Percentiles rank a stretch among this genome's conserved stretches.
These are phyloP conservation scores for Apodemus sylvaticus DNA, from an alignment of 2,113 vertebrate genomes.

Conservation along the genomic window DNA sequence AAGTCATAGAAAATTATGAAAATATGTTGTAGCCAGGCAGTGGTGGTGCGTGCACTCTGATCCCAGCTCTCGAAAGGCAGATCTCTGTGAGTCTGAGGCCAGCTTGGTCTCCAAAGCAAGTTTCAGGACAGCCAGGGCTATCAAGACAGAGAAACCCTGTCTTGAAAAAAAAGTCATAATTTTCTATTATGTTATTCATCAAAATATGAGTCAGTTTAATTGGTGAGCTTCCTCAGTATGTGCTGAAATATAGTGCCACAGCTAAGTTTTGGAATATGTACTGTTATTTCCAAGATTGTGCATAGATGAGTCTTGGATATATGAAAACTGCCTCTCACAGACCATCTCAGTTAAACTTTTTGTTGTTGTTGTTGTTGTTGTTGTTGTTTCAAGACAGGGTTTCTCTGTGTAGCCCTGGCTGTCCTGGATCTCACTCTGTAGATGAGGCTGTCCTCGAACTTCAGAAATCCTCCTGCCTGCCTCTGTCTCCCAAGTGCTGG, in stretches of 20 bases:
- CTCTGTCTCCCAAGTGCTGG: too few relatives aligned
- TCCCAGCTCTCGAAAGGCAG: background rate
- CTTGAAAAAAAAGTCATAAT: background rate
- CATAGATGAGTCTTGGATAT: background rate
- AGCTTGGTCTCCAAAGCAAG: background rate
- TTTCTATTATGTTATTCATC: background rate
- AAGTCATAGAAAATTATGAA: conserved; percentile 26
- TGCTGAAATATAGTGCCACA: background rate
- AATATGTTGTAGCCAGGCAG: background rate
- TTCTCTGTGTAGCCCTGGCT: too few relatives aligned
- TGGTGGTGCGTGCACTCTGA: background rate
- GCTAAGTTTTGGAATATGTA: conserved; percentile 21
- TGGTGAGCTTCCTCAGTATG: background rate
- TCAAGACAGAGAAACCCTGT: background rate
- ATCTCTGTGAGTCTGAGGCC: background rate
- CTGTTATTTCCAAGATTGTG: background rate
- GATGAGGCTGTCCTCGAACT: too few relatives aligned
- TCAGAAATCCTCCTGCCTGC: too few relatives aligned
- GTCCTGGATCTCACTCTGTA: too few relatives aligned
- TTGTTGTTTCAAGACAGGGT: too few relatives aligned
- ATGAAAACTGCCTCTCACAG: background rate
- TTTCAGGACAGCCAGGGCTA: background rate
- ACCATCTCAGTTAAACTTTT: background rate
- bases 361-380: too few relatives aligned
- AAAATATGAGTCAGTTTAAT: conserved; percentile 12